Evolutionary conservation across 1,140 invertebrate genomes (phyloP).

Genomic region (Eumeta japonica): DNA sequence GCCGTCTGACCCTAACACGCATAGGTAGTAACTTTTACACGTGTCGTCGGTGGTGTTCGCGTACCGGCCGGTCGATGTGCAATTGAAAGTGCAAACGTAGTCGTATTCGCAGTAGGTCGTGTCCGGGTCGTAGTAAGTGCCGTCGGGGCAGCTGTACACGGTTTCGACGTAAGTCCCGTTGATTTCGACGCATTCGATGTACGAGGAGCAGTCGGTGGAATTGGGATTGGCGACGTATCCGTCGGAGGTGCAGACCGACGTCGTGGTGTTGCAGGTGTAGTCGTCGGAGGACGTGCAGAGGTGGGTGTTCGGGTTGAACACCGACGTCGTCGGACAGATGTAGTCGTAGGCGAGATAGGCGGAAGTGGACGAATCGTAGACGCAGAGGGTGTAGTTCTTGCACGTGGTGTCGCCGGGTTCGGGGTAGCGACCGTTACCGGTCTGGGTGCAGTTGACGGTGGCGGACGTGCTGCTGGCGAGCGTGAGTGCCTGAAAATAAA

Average conservation of each 20-base stretch:
- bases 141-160: slow-evolving; percentile 16
- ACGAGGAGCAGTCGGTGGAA: slow-evolving; percentile 22
- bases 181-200: slow-evolving; percentile 24
- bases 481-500: too few relatives aligned
- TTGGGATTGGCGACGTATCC: slow-evolving; percentile 23
- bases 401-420: slow-evolving; percentile 6
- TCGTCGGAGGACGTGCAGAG: slow-evolving; percentile 8
- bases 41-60: too few relatives aligned
- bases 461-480: too few relatives aligned
- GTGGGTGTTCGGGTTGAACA: slow-evolving; percentile 1
- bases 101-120: slow-evolving; percentile 26
- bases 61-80: too few relatives aligned
- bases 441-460: too few relatives aligned
- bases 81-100: too few relatives aligned
- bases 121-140: slow-evolving; percentile 25
- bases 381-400: slow-evolving; percentile 3
- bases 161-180: slow-evolving; percentile 19
- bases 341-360: slow-evolving; percentile 3
- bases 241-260: slow-evolving; percentile 22
- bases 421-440: slow-evolving; percentile 7
- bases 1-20: too few relatives aligned
- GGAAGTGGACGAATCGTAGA: not conserved
- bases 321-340: not conserved
- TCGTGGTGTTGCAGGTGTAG: slow-evolving; percentile 9
- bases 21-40: too few relatives aligned